Evolutionary conservation across 2,113 vertebrate species (phyloP), one percentile per base, ranked within the genome.

Genomic region (Circaetus gallicus): DNA sequence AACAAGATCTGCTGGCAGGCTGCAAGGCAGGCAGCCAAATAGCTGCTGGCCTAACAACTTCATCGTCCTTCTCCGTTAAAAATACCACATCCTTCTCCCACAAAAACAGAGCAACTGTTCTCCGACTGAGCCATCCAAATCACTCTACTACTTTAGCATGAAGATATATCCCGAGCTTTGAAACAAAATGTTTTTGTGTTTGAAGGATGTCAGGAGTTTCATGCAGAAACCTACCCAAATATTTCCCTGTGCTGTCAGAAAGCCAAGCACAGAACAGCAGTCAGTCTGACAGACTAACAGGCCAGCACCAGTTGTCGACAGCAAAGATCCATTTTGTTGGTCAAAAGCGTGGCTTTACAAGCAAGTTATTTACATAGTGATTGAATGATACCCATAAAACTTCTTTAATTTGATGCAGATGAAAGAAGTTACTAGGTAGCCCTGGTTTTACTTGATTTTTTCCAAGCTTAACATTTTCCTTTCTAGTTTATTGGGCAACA

Each of bases 21-120:
- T 82, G 40, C 55, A 19, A 49, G 87, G 92, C 95, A 67, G 52
- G 55, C 92, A 70, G 95, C 95, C 95, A 96, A 82, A 76, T 34
- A 66, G 74, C 85, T 94, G 94, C 90, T 89, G 92, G 59, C 79
- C 88, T 34, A 78, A 47, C 86, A 81, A 2, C 90, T 78, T 38
- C 83, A 42, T 47, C 80, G 67, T 89, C 92, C 72, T 71, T 86
- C 83, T 81, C 82, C 0, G 7, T 80, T 89, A 83, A 47, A 94
- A 86, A 80, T 29, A 81, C 62, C 62, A 65, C 77, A 73, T 78
- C 65, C 45, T 62, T 55, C 76, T 59, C 69, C 17, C 62, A 42
- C 66, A 56, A 42, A 79, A 49, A 29, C 72, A 88, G n/a, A 94
- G 89, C 80, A 91, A 93, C 67, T 16, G 43, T 19, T 88, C 66